Base-by-base conservation (phyloP, 2,888 invertebrate genomes). In the Pimpla rufipes region DNA sequence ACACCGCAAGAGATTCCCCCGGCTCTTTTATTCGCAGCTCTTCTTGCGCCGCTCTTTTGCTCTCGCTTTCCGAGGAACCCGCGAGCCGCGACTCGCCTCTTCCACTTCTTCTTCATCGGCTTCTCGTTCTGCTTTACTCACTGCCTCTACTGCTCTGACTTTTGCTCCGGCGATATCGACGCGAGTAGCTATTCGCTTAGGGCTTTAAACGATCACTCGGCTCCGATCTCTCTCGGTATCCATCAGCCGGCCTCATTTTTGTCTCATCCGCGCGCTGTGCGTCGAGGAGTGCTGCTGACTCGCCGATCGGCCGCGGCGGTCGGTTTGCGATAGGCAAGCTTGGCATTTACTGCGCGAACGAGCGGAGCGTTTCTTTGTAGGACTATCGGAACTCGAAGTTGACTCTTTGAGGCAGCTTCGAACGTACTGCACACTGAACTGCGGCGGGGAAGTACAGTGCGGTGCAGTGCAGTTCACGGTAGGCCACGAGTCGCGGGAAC, bases 181-280 rank as follows among this genome's bases (percentile, higher is more conserved):
- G n/a, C n/a, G n/a, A n/a, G n/a, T n/a, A n/a, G n/a, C n/a, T n/a
- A n/a, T 68, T 42, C 64, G 67, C 42, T 80, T 23, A 74, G 74
- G 74, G 50, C 77, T 80, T 74, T 81, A 74, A 84, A 80, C 64
- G 80, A n/a, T n/a, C n/a, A 76, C 79, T 82, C 76, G 76, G 55
- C 77, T 83, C 75, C 77, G 29, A 23, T 55, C n/a, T n/a, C n/a
- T n/a, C n/a, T n/a, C n/a, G 74, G 80, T 80, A 74, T 83, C 80
- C 77, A 83, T 83, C 83, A 78, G 74, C 73, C 64, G 64, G 45
- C 67, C 80, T 83, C 74, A 80, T 83, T 83, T 80, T 83, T 83
- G 80, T 74, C 80, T 74, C 74, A 52, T 78, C 70, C 40, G 23
- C n/a, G n/a, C n/a, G n/a, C n/a, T n/a, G n/a, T n/a, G n/a, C n/a